Evolutionary conservation across 2,797 vertebrate genomes (phyloP), one percentile per base, ranked within the genome.

Genomic region (Phrynocephalus forsythii): DNA sequence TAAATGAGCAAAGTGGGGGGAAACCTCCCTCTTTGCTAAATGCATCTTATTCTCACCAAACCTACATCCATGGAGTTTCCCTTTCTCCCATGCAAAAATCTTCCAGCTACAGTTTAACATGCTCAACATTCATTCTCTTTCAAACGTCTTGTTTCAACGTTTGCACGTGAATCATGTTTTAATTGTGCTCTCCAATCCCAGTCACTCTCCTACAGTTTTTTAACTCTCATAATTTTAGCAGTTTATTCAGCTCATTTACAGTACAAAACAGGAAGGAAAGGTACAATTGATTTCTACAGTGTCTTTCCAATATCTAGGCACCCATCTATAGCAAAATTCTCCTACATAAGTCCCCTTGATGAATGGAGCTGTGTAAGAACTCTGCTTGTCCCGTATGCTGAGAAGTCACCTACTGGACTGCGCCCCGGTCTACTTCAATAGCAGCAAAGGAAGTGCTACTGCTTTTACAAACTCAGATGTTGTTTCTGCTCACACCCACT

Each of bases 161-260:
- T 56, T 79, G 48, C 44, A 52, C 10, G 26, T 56, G 50, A 26
- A 28, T 48, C 50, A n/a, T 16, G 28, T 18, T 5, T 52, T 30
- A 15, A 16, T 18, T 18, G 50, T 6, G 26, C 24, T n/a, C 24
- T 77, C 44, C 75, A 48, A 50, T 24, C 75, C 75, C 75, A 77
- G 7, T 5, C 10, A 13, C n/a, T 50, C 26, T 8, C n/a, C 52
- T 22, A 60, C 28, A 13, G 28, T 30, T 44, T 10, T 28, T 9
- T 5, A 56, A 66, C 22, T 2, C 7, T 8, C 48, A 76, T 79
- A 18, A 56, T 72, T 88, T 63, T 44, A 88, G 56, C 77, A 44
- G 69, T 84, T 88, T 85, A 81, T 81, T 85, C 44, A 81, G 18
- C n/a, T 3, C 72, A 68, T 81, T 82, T n/a, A 75, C 44, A 28